phyloP scores from a whole-genome alignment of 2,113 vertebrate genomes.

The Cyanoramphus novaezelandiae region DNA sequence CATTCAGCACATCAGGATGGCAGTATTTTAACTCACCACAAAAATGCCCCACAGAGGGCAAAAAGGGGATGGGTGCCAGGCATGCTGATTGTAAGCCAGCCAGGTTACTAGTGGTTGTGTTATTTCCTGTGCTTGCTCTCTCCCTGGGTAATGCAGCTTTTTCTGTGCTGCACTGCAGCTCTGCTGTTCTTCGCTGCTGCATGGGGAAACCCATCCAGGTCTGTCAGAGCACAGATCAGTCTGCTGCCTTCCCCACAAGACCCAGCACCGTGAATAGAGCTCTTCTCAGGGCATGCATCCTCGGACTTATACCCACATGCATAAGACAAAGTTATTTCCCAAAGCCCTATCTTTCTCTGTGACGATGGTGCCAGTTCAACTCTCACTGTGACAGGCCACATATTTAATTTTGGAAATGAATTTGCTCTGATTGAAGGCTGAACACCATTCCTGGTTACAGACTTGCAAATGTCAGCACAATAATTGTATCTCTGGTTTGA shows the following conservation, averaged over 20 bases:
- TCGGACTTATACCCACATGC: rapidly evolving
- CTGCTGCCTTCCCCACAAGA: neutral
- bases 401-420: neutral
- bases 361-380: rapidly evolving
- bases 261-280: rapidly evolving
- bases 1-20: neutral
- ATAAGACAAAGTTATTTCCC: neutral
- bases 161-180: neutral
- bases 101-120: rapidly evolving
- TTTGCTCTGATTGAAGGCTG: neutral
- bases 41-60: neutral
- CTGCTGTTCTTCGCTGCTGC: neutral
- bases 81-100: neutral
- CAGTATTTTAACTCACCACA: neutral
- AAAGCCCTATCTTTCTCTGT: rapidly evolving
- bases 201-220: neutral
- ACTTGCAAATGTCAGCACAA: neutral
- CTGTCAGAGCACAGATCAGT: neutral
- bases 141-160: neutral
- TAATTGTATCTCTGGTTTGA: neutral
- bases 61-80: neutral
- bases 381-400: neutral
- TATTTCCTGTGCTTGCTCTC: neutral
- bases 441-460: neutral
- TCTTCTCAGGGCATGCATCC: neutral